phyloP scores from a whole-genome alignment of 2,888 invertebrate genomes.

The Caenorhabditis becei region DNA sequence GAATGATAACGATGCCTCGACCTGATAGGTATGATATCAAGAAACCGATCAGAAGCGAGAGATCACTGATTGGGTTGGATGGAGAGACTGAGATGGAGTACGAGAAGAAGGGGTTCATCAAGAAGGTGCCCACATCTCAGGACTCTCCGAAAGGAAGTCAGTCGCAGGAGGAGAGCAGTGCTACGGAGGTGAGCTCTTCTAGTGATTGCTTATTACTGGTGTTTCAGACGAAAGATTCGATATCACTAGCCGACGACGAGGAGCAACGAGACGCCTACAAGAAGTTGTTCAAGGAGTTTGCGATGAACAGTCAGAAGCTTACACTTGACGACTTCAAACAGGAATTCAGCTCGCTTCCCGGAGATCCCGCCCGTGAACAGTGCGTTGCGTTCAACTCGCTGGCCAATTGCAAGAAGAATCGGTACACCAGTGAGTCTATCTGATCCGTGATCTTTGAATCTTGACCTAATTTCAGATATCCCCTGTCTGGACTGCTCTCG shows the following conservation, averaged over 20 bases:
- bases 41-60: constrained; percentile 21
- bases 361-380: constrained; percentile 30
- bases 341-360: constrained; percentile 54
- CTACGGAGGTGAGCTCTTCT: constrained; percentile 17
- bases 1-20: background rate
- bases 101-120: constrained; percentile 19
- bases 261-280: constrained; percentile 26
- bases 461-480: constrained; percentile 43
- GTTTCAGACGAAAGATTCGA: constrained; percentile 53
- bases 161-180: constrained; percentile 37
- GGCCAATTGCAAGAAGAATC: constrained; percentile 54
- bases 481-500: constrained; percentile 61
- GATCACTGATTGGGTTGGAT: constrained; percentile 56
- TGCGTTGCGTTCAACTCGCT: constrained; percentile 49
- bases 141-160: constrained; percentile 4
- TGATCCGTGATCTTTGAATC: too few relatives aligned
- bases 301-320: constrained; percentile 35
- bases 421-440: constrained; percentile 50
- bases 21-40: background rate
- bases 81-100: constrained; percentile 41
- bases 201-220: background rate
- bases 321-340: constrained; percentile 45
- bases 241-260: constrained; percentile 53
- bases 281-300: constrained; percentile 55
- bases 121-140: background rate